A percentile compares a stretch with the other conserved stretches of the same genome.
phyloP scores from a whole-genome alignment of 1,140 invertebrate genomes.

The Sesamia nonagrioides region DNA sequence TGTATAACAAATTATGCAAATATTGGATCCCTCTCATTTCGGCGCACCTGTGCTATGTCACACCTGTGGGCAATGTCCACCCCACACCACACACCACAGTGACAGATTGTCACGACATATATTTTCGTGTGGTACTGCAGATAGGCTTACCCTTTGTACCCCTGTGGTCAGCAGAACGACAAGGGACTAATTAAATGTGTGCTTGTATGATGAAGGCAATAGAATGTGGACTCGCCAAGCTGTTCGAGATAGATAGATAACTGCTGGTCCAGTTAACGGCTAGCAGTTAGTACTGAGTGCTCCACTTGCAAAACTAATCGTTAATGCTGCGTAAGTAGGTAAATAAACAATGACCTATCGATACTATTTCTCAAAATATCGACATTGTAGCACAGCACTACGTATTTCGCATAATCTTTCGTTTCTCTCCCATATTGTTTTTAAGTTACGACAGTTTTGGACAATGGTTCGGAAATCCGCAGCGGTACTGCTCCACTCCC shows the following conservation, averaged over 20 bases:
- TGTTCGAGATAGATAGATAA: background rate
- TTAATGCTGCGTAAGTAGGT: too few species aligned
- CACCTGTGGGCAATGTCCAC: constrained; percentile 40
- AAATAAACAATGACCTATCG: background rate
- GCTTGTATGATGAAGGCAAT: background rate
- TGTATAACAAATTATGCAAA: constrained; percentile 46
- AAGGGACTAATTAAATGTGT: constrained; percentile 4
- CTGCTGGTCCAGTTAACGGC: background rate
- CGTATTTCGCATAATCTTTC: constrained; percentile 62
- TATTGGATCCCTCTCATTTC: background rate
- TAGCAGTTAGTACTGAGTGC: background rate
- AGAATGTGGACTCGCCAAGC: background rate
- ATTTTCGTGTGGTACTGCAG: background rate
- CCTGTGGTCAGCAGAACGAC: background rate
- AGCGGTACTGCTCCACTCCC: background rate
- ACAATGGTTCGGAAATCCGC: constrained; percentile 63
- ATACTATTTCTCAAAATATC: background rate
- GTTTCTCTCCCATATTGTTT: constrained; percentile 70
- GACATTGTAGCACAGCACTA: constrained; percentile 45
- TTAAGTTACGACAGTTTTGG: constrained; percentile 72
- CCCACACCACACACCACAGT: background rate
- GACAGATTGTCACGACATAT: constrained; percentile 11
- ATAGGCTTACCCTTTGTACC: background rate
- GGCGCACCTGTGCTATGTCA: constrained; percentile 31
- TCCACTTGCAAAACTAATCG: background rate